Evolutionary conservation across 2,113 vertebrate genomes (phyloP), one percentile per base, ranked within the genome.

Genomic region (Lagopus muta): DNA sequence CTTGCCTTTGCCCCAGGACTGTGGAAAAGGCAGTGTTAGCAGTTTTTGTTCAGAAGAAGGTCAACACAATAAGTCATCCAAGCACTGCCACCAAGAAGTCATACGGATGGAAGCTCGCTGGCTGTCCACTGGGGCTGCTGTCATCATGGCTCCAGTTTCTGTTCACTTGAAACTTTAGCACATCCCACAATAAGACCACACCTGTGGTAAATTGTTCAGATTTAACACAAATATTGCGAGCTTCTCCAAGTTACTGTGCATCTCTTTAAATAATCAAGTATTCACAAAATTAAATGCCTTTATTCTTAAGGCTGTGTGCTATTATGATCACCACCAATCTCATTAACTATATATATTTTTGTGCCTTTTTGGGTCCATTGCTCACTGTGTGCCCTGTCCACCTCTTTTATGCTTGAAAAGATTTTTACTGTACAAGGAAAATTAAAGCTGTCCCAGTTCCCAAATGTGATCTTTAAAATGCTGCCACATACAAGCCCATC

Each of bases 1-100:
- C 69, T 94, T 92, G 45, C 38, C 38, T 91, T 89, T 95, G 80
- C 85, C 73, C 71, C 18, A 34, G 57, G 52, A 75, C 57, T 88
- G 79, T 40, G 91, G n/a, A 86, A 96, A 94, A 90, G 36, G 52
- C 30, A 62, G 70, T 72, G 65, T 94, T 91, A 79, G 73, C 91
- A 81, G 36, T 86, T 95, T 94, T 65, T 34, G 30, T 45, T 88
- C 94, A 75, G 40, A 86, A 86, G 90, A 90, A 94, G 48, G 73
- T 78, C 70, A 75, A 61, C 18, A 90, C 72, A 91, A 57, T 30
- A 94, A 95, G 61, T 71, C 27, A 84, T 83, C 79, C 54, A 90
- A 90, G 83, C 82, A 61, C 78, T 2, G 0, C 64, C 0, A 0
- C 22, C 57, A 40, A 1, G 13, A 58, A 38, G 16, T 70, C 21